phyloP scores from a whole-genome alignment of 2,797 vertebrate genomes.

The Pseudochirops cupreus region DNA sequence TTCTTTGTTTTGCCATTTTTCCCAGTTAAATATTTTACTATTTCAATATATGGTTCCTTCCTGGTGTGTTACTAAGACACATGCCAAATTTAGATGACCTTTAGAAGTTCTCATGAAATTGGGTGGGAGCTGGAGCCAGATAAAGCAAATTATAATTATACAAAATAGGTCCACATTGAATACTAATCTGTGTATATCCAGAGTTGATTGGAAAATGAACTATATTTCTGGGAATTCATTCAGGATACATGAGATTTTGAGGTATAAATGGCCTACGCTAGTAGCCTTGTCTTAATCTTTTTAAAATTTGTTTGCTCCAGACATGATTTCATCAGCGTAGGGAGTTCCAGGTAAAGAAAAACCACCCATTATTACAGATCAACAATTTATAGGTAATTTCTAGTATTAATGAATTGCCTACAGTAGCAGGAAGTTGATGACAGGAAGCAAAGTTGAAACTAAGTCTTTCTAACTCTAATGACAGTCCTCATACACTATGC shows the following conservation, averaged over 20 bases:
- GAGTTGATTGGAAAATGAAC: background rate
- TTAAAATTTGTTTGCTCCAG: background rate
- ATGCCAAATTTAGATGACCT: background rate
- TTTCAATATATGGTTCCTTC: background rate
- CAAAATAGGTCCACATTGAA: background rate
- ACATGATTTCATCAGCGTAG: background rate
- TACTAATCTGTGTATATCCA: background rate
- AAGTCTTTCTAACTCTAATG: background rate
- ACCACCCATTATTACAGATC: background rate
- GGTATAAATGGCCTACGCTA: background rate
- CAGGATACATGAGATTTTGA: background rate
- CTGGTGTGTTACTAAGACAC: background rate
- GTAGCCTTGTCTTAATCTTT: background rate
- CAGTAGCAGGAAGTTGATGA: background rate
- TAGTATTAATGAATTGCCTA: background rate
- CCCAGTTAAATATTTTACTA: background rate
- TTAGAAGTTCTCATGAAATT: background rate
- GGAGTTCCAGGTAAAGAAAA: background rate
- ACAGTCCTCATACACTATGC: background rate
- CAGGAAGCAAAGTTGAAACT: background rate
- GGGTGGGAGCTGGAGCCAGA: background rate
- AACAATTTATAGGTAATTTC: background rate
- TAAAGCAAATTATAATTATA: background rate
- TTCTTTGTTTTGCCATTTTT: background rate
- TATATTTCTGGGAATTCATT: background rate